These are phyloP conservation scores for Ciconia boyciana DNA, from an alignment of 2,113 vertebrate species.

Conservation along the genomic window DNA sequence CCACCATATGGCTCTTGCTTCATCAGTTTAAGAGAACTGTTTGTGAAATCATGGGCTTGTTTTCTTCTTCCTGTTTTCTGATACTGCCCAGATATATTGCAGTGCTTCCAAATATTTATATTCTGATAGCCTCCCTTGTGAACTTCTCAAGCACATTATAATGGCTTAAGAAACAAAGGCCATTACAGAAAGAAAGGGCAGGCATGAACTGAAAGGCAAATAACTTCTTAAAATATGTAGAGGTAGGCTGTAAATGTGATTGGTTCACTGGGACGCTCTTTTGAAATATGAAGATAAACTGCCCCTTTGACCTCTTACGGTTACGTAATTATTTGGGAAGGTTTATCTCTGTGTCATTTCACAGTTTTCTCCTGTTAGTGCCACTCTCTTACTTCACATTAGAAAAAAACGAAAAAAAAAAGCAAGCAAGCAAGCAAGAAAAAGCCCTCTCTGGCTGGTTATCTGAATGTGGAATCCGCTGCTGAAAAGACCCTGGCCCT, in stretches of 20 bases:
- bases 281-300: slow-evolving; percentile 59
- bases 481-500: slow-evolving; percentile 63
- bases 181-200: slow-evolving; percentile 20
- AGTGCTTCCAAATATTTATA: slow-evolving; percentile 49
- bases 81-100: slow-evolving; percentile 18
- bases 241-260: slow-evolving; percentile 5
- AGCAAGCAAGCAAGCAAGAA: not conserved
- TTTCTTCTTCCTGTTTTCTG: slow-evolving; percentile 17
- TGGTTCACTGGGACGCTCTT: not conserved
- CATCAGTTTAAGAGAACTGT: not conserved
- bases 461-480: slow-evolving; percentile 4
- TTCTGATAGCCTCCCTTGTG: slow-evolving; percentile 6
- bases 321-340: slow-evolving; percentile 61
- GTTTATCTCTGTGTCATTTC: slow-evolving; percentile 41
- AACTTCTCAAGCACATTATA: slow-evolving; percentile 16
- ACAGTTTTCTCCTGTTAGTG: slow-evolving; percentile 19
- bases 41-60: slow-evolving; percentile 11
- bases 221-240: slow-evolving; percentile 50
- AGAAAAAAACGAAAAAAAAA: not conserved
- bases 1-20: slow-evolving; percentile 30
- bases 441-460: slow-evolving; percentile 7
- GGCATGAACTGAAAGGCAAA: slow-evolving; percentile 20
- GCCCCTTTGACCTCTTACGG: slow-evolving; percentile 23
- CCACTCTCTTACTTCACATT: slow-evolving; percentile 33
- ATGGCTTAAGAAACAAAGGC: slow-evolving; percentile 25